Evolutionary conservation across 2,797 vertebrate species (phyloP).

Genomic region (Numenius phaeopus): DNA sequence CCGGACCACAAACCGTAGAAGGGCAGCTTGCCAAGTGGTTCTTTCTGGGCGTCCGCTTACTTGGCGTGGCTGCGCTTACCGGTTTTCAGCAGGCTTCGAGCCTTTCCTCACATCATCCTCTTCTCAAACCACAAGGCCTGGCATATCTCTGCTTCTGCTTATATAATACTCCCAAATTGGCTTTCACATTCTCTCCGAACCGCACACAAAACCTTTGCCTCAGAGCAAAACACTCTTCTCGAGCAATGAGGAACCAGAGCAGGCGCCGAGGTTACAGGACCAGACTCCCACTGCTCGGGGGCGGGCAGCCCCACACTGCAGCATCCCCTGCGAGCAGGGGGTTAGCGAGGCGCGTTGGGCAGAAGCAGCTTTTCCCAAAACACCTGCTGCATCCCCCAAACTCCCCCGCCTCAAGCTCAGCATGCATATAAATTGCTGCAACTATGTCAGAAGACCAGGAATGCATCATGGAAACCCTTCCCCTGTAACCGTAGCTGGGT

Average conservation of each 20-base stretch:
- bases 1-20: neutral
- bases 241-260: neutral
- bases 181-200: neutral
- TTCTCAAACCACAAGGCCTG: conserved; percentile 31
- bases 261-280: neutral
- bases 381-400: neutral
- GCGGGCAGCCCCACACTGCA: neutral
- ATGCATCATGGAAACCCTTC: conserved; percentile 66
- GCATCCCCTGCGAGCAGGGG: neutral
- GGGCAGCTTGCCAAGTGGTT: neutral
- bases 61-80: neutral
- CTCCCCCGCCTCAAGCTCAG: neutral
- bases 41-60: neutral
- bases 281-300: fast-evolving
- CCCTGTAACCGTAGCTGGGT: conserved; percentile 36
- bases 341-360: neutral
- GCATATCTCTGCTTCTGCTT: conserved; percentile 36
- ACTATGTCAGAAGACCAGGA: conserved; percentile 50
- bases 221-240: conserved; percentile 15
- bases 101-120: neutral
- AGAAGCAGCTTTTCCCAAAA: conserved; percentile 11
- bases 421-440: conserved; percentile 55
- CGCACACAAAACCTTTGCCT: neutral
- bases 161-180: conserved; percentile 31
- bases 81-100: neutral